A percentile compares a stretch with the other conserved stretches of the same genome.
phyloP scores from a whole-genome alignment of 2,113 vertebrate species.

The Stegostoma tigrinum region DNA sequence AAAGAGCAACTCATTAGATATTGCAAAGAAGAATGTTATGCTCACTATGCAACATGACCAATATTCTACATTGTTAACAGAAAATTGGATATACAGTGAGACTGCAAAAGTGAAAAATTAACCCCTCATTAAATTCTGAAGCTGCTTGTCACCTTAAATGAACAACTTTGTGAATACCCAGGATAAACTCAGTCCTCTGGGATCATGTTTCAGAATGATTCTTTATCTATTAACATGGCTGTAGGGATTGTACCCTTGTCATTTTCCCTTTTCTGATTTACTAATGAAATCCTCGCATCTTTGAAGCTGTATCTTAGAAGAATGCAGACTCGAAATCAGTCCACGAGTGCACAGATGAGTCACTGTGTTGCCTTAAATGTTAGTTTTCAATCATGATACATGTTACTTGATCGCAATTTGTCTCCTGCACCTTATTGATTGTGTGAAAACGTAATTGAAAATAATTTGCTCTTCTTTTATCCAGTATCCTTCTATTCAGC shows the following conservation, averaged over 20 bases:
- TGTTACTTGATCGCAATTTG: not conserved
- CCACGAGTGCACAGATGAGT: not conserved
- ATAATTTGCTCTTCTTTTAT: not conserved
- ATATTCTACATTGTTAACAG: not conserved
- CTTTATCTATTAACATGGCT: not conserved
- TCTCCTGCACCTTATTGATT: not conserved
- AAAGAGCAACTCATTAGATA: not conserved
- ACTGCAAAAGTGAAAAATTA: not conserved
- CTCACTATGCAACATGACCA: not conserved
- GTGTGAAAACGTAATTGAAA: not conserved
- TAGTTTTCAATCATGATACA: not conserved
- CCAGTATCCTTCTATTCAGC: not conserved
- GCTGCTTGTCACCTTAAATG: not conserved
- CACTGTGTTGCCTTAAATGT: not conserved
- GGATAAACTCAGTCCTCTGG: not conserved
- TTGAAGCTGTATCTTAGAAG: not conserved
- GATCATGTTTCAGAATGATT: not conserved
- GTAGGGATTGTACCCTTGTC: not conserved
- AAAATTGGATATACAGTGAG: not conserved
- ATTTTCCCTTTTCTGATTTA: not conserved
- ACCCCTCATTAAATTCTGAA: not conserved
- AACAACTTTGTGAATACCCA: not conserved
- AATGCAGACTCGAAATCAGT: not conserved
- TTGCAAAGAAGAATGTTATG: not conserved
- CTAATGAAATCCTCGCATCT: not conserved